Evolutionary conservation across 2,113 vertebrate genomes (phyloP).

Genomic region (Bothrops jararaca): DNA sequence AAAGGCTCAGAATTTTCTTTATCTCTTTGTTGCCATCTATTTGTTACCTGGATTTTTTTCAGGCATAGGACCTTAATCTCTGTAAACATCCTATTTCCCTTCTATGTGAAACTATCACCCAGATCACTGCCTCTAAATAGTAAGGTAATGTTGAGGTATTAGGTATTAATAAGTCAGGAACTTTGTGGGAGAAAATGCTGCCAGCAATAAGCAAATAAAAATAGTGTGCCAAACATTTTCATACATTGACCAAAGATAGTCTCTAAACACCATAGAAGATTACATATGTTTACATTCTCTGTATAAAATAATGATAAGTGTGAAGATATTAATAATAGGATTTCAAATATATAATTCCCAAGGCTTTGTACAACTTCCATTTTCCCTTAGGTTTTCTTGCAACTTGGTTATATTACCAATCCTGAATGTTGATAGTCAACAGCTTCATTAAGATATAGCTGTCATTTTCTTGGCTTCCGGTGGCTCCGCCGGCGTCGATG

Average conservation of each 20-base stretch:
- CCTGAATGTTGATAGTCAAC: conserved; percentile 25
- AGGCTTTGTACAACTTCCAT: conserved; percentile 5
- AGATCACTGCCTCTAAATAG: no score
- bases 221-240: neutral
- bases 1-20: no score
- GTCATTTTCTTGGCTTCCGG: neutral
- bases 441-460: conserved; percentile 42
- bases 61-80: no score
- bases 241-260: neutral
- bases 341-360: conserved; percentile 18
- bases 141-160: neutral
- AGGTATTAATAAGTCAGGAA: fast-evolving
- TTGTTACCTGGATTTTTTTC: no score
- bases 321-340: conserved; percentile 26
- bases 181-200: neutral
- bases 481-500: no score
- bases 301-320: conserved; percentile 10
- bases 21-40: neutral
- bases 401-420: conserved; percentile 27
- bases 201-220: neutral
- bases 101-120: no score
- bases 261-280: neutral
- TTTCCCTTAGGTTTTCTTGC: conserved; percentile 15
- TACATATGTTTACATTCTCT: neutral
- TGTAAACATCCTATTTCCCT: no score